Evolutionary conservation across 2,888 invertebrate species (phyloP).

Genomic region (Drosophila multiciliata): DNA sequence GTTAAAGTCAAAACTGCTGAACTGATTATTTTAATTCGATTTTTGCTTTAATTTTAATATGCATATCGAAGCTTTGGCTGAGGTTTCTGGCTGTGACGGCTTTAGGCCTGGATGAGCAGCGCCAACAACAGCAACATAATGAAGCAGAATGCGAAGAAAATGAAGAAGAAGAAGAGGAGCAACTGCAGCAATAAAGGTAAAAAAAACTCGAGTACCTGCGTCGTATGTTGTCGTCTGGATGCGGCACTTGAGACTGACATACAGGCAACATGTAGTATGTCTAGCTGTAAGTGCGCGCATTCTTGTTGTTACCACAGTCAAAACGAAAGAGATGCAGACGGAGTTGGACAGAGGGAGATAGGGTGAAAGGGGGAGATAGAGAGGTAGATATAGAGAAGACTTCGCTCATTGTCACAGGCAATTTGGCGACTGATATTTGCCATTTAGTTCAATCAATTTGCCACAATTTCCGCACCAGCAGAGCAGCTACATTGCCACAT

Average conservation of each 20-base stretch:
- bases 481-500: slow-evolving; percentile 6
- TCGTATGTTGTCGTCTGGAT: slow-evolving; percentile 65
- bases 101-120: slow-evolving; percentile 23
- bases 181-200: slow-evolving; percentile 20
- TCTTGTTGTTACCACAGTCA: slow-evolving; percentile 20
- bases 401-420: slow-evolving; percentile 70
- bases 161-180: slow-evolving; percentile 2
- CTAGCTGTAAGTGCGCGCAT: slow-evolving; percentile 65
- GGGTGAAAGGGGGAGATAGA: neutral
- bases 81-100: slow-evolving; percentile 25
- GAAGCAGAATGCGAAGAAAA: slow-evolving; percentile 3
- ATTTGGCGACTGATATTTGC: slow-evolving; percentile 74
- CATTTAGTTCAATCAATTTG: slow-evolving; percentile 79
- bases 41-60: slow-evolving; percentile 18
- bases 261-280: slow-evolving; percentile 73
- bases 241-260: slow-evolving; percentile 76
- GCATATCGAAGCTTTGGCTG: slow-evolving; percentile 44
- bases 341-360: neutral
- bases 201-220: slow-evolving; percentile 27
- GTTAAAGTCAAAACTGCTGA: neutral
- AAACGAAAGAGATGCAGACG: neutral
- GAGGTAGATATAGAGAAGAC: slow-evolving; percentile 1
- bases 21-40: neutral
- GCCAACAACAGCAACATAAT: slow-evolving; percentile 10
- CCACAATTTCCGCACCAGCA: slow-evolving; percentile 70